A percentile compares a stretch with the other conserved stretches of the same genome.
Evolutionary conservation across 2,888 invertebrate species (phyloP).

Genomic region (Lithophane semibrunnea): DNA sequence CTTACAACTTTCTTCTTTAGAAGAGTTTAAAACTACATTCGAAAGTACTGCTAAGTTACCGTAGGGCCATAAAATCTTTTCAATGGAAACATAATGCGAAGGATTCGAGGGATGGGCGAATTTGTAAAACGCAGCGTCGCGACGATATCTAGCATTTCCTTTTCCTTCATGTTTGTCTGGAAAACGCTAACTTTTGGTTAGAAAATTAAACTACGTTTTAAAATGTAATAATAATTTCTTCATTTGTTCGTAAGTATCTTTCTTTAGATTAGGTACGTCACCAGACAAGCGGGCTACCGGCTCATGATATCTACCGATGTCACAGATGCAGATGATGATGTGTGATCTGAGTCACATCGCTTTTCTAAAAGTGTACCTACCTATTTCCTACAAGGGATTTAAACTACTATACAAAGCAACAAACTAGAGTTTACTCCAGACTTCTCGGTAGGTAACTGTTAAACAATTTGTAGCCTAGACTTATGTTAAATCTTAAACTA

Average conservation of each 20-base stretch:
- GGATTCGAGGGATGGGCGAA: constrained; percentile 26
- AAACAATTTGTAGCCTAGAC: constrained; percentile 27
- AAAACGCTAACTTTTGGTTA: background rate
- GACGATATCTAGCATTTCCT: constrained; percentile 17
- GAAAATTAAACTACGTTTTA: background rate
- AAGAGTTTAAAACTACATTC: constrained; percentile 56
- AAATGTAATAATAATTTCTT: too few species aligned
- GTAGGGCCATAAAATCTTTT: constrained; percentile 37
- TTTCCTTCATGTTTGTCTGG: background rate
- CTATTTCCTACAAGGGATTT: background rate
- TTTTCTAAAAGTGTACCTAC: background rate
- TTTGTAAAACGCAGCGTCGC: constrained; percentile 37
- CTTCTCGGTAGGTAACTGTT: constrained; percentile 15
- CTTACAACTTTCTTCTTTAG: constrained; percentile 47
- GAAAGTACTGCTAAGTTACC: constrained; percentile 38
- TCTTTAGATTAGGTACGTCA: too few species aligned
- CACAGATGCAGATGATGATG: too few species aligned
- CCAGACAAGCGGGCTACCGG: too few species aligned
- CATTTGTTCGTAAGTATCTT: too few species aligned
- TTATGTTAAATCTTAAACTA: constrained; percentile 19
- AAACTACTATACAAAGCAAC: constrained; percentile 7
- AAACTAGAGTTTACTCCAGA: background rate
- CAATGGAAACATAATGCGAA: constrained; percentile 24
- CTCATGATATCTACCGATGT: too few species aligned
- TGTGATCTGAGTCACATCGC: too few species aligned